Base-by-base conservation (phyloP, 2,113 vertebrate genomes). In the Rafetus swinhoei region DNA sequence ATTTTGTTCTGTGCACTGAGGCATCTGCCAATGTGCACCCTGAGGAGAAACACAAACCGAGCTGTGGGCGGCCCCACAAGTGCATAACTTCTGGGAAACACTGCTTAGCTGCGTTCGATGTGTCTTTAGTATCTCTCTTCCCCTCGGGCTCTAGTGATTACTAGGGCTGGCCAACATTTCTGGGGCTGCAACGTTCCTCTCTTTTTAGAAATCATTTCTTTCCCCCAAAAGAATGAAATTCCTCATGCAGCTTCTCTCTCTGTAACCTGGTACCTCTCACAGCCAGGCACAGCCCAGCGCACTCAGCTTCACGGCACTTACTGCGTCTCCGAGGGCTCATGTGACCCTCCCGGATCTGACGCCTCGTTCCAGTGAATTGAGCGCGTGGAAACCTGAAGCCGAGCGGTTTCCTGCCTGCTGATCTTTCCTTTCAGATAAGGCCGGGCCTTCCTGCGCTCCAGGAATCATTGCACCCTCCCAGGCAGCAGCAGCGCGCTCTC, bases 181-280 rank as follows among this genome's bases (percentile, higher is more conserved):
- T 90, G 88, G 91, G 92, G 93, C 90, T 79, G 96, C 94, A 92
- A 29, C 6, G 4, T n/a, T 18, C n/a, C 16, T n/a, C 60, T 62
- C 80, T 90, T 90, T 79, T 94, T 83, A 97, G 90, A 95, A 96
- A 95, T 60, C 86, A 82, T 82, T 92, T 96, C 96, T 93, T 96
- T 94, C 91, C 95, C 79, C 74, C 92, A 90, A 89, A 95, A 10
- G 88, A 76, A 76, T 60, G 11, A 96, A 93, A 94, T 93, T 86
- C 90, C 83, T 94, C 88, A 93, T 0, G 0, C 89, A 86, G 93
- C 88, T 0, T 0, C 87, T 97, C 87, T 97, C 85, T 89, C 92
- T 95, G 95, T 89, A 95, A 81, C 83, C 80, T 79, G 94, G 86
- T 86, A 95, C 93, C 88, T 90, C 62, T 69, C 16, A 69, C 32